Base-by-base conservation (phyloP, 1,140 invertebrate genomes). In the Zophobas atratus region DNA sequence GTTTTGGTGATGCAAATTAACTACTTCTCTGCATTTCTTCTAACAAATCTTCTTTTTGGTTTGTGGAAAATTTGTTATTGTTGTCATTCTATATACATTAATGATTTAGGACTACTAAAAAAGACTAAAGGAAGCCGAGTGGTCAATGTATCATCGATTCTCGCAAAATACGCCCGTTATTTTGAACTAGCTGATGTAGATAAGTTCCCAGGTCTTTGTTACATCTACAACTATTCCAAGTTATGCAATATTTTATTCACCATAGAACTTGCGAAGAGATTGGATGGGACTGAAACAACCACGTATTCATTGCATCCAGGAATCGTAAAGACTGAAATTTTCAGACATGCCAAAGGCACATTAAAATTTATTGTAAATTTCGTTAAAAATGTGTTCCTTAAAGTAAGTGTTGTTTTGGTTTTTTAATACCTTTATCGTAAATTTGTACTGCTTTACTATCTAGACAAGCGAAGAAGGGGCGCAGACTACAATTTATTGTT, bases 231-330 rank as follows among this genome's bases (percentile, higher is more conserved):
- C 1, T 91, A 92, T 81, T 93, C 92, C 76, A 95, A 95, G 87
- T 81, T 94, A 55, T 92, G 92, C 2, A 90, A 93, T 71, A 84
- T 92, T 32, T 85, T 94, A 1, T 94, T 94, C 79, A 91, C 89
- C 0, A 88, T 86, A 6, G 91, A 94, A 85, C 86, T 95, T 36
- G 86, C 88, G 35, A 85, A 85, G 57, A 85, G 87, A 77, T 81
- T 94, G 32, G 84, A 90, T 88, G 89, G 89, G 87, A 88, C 70
- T 43, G 80, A 76, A 49, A 77, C 85, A 0, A 81, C 55, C n/a
- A 80, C 80, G 0, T 84, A 85, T 81, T 83, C 81, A 20, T 74
- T 84, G 4, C 82, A 85, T 81, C 85, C 85, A 6, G 85, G 84
- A 38, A 77, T 79, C 8, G 79, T 86, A 20, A 76, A 81, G 73